Evolutionary conservation across 2,113 vertebrate species (phyloP).

Genomic region (rabbit (Oryctolagus cuniculus)): mOryCun1.1 NC_091433.1:169709001-169709500

Average conservation of each 20-base stretch:
- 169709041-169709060: not conserved
- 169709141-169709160: slow-evolving; percentile 55
- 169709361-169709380: not conserved
- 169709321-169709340: not conserved
- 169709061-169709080: not conserved
- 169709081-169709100: not conserved
- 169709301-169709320: not conserved
- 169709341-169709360: not conserved
- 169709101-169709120: not conserved
- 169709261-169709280: slow-evolving; percentile 11
- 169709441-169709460: slow-evolving; percentile 63
- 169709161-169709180: not conserved
- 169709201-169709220: slow-evolving; percentile 38
- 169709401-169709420: slow-evolving; percentile 42
- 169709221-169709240: slow-evolving; percentile 48
- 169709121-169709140: slow-evolving; percentile 38
- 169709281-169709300: slow-evolving; percentile 1
- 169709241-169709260: slow-evolving; percentile 53
- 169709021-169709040: not conserved
- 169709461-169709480: slow-evolving; percentile 40
- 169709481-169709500: slow-evolving; percentile 42
- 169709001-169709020: too few relatives aligned
- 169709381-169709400: slow-evolving; percentile 30
- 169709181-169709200: not conserved
- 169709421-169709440: slow-evolving; percentile 43